Percentiles rank a stretch among this genome's conserved stretches.
Conservation (phyloP, 2,888 invertebrate species). For the Calephelis perditalis region DNA sequence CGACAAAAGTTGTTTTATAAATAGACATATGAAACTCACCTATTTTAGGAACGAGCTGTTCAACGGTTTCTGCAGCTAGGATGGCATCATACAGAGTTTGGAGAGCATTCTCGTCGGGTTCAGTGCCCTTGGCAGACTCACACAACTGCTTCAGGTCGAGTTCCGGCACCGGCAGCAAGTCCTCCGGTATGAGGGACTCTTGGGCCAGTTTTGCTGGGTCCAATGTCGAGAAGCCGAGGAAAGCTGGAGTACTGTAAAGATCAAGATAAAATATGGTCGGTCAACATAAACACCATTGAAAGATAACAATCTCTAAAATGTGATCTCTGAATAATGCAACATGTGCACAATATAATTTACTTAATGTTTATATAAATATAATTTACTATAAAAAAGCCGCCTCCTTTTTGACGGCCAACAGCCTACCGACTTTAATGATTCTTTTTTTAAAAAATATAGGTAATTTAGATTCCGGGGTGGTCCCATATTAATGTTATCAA, state of each 20-base stretch:
- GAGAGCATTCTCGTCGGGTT: conserved; percentile 32
- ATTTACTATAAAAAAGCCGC: too few relatives aligned
- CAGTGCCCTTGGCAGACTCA: conserved; percentile 30
- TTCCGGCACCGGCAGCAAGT: conserved; percentile 47
- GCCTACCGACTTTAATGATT: too few relatives aligned
- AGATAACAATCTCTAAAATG: too few relatives aligned
- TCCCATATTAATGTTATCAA: too few relatives aligned
- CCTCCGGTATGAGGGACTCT: conserved; percentile 54
- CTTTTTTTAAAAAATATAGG: too few relatives aligned
- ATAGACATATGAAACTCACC: conserved; percentile 38
- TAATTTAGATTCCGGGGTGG: too few relatives aligned
- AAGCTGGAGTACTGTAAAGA: conserved; percentile 53
- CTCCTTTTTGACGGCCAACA: too few relatives aligned
- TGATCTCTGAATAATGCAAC: too few relatives aligned
- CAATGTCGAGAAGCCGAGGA: conserved; percentile 47
- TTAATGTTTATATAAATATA: not conserved
- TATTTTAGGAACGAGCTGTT: conserved; percentile 56
- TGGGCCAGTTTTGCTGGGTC: conserved; percentile 35
- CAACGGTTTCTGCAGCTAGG: conserved; percentile 48
- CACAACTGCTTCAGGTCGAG: conserved; percentile 46
- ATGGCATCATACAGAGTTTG: conserved; percentile 52
- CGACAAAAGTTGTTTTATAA: not conserved
- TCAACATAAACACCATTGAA: too few relatives aligned
- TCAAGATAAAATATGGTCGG: too few relatives aligned
- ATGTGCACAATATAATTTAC: not conserved